These are phyloP conservation scores for Scolopax bukidnonensis DNA, from an alignment of 2,797 vertebrate genomes.

Conservation along the genomic window DNA sequence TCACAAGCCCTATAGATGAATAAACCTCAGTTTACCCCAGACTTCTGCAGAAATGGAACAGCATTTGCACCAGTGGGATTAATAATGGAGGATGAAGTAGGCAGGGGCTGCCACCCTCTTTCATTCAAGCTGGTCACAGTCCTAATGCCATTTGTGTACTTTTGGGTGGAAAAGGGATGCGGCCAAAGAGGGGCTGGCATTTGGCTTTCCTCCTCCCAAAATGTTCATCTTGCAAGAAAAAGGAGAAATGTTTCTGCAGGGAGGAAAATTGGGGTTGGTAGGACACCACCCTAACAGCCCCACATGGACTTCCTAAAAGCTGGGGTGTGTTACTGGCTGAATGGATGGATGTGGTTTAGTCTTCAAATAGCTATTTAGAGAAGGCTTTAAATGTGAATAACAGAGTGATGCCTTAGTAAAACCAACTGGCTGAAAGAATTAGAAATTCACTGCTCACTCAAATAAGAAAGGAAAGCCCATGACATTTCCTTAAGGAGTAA, in stretches of 20 bases:
- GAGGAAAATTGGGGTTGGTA: constrained; percentile 32
- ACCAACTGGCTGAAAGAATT: constrained; percentile 40
- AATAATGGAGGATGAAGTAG: background rate
- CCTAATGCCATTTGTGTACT: background rate
- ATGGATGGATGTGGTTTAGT: constrained; percentile 28
- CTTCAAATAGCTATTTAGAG: constrained; percentile 40
- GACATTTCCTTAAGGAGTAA: constrained; percentile 54
- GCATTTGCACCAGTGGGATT: background rate
- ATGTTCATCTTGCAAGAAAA: background rate
- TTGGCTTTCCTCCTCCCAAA: background rate
- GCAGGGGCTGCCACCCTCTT: background rate
- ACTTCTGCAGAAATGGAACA: background rate
- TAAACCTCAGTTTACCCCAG: background rate
- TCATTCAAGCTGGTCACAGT: background rate
- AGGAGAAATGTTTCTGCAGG: background rate
- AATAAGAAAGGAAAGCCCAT: constrained; percentile 51
- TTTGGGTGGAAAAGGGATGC: background rate
- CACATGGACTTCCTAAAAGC: constrained; percentile 20
- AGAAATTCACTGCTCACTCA: constrained; percentile 48
- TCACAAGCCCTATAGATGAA: accelerated
- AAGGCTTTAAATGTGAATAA: constrained; percentile 27
- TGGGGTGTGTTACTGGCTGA: constrained; percentile 20
- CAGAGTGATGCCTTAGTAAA: constrained; percentile 36
- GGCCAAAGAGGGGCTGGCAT: background rate
- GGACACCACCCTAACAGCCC: constrained; percentile 20